Conservation (phyloP, 1,140 invertebrate genomes). For the Sminthurinus signatus region DNA sequence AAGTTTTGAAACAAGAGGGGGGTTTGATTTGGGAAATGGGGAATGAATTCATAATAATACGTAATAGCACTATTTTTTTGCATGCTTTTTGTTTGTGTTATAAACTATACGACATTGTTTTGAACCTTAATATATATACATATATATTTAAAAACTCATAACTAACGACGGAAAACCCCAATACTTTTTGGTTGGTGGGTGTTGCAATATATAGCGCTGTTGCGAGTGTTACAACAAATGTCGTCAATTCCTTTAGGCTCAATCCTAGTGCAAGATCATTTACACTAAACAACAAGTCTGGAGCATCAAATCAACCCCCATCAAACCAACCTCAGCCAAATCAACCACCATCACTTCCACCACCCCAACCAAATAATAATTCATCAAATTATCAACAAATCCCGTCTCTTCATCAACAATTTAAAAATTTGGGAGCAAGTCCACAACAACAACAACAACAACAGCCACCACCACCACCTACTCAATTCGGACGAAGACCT, state of each 20-base stretch:
- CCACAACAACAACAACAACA: conserved; percentile 1
- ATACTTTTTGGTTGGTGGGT: conserved; percentile 26
- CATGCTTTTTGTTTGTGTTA: too few relatives aligned
- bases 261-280: conserved; percentile 86
- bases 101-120: too few relatives aligned
- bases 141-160: too few relatives aligned
- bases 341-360: conserved; percentile 18
- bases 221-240: conserved; percentile 39
- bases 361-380: conserved; percentile 5
- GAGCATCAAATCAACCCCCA: conserved; percentile 39
- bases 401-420: conserved; percentile 12
- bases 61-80: too few relatives aligned
- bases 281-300: conserved; percentile 47
- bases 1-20: too few relatives aligned
- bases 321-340: conserved; percentile 13
- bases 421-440: conserved; percentile 19
- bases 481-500: conserved; percentile 6
- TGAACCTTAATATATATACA: too few relatives aligned
- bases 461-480: neutral
- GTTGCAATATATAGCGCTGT: conserved; percentile 12
- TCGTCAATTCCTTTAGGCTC: conserved; percentile 59
- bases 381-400: neutral
- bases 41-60: too few relatives aligned
- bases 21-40: too few relatives aligned
- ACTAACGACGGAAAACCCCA: conserved; percentile 9